Percentiles rank a stretch among this genome's conserved stretches.
Evolutionary conservation across 2,113 vertebrate species (phyloP).

Genomic region (Phalacrocorax pelagicus): DNA sequence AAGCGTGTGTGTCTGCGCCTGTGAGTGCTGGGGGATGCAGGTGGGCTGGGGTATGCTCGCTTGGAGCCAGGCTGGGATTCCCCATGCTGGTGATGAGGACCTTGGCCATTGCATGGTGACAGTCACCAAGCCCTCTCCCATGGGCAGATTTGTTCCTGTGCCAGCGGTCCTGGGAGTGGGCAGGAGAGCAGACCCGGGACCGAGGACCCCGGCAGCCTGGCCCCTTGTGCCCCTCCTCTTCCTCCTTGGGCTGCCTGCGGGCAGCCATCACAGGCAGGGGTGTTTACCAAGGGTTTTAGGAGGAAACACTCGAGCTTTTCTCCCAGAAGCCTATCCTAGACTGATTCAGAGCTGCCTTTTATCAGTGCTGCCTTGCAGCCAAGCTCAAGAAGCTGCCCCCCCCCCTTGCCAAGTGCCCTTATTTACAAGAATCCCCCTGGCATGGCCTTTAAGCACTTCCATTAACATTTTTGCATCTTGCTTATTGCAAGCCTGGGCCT

Average conservation of each 20-base stretch:
- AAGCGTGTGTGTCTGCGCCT: not conserved
- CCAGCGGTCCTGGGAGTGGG: fast-evolving
- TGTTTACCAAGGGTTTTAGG: not conserved
- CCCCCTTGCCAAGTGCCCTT: not conserved
- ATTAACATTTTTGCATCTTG: slow-evolving; percentile 3
- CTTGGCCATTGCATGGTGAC: fast-evolving
- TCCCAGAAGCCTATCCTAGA: not conserved
- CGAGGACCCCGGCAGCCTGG: not conserved
- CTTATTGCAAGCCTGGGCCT: not conserved
- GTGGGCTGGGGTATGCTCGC: fast-evolving
- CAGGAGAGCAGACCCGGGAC: not conserved
- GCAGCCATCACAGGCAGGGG: not conserved
- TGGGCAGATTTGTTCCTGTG: fast-evolving
- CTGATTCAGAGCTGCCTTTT: not conserved
- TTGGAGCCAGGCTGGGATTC: not conserved
- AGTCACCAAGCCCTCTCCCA: not conserved
- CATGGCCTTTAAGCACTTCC: not conserved
- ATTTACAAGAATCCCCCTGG: slow-evolving; percentile 4
- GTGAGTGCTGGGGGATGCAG: fast-evolving
- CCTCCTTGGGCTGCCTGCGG: not conserved
- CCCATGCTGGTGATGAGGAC: not conserved
- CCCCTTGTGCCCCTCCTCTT: not conserved
- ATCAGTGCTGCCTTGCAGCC: not conserved
- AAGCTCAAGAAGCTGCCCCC: not conserved
- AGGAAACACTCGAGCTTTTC: not conserved